Evolutionary conservation across 2,797 vertebrate genomes (phyloP), one percentile per base, ranked within the genome.

Genomic region (Podarcis lilfordi): DNA sequence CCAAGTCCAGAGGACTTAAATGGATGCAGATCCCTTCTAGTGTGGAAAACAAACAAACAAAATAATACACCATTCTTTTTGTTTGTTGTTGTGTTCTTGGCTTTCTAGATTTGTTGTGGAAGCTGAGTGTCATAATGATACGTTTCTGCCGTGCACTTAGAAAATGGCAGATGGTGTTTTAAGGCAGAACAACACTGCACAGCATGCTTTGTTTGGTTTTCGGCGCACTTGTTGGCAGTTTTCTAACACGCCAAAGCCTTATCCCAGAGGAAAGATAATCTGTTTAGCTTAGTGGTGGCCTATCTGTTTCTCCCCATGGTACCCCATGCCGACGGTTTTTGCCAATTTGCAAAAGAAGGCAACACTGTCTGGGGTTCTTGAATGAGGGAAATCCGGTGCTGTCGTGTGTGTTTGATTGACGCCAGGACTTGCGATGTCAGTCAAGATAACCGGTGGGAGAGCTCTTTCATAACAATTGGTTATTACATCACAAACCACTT

Each of bases 191-290:
- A 71, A 68, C 72, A 89, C 93, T 85, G 92, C 86, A 91, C 17
- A 93, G 87, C 91, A 89, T 0, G 0, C 94, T 23, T 81, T 82
- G 93, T 92, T 89, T 93, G 78, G 91, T 91, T 89, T 88, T 79
- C 66, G 89, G 82, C 72, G 80, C 88, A 89, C 25, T 91, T 91
- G 88, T 91, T 92, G 92, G 91, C 91, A 92, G 90, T 61, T 55
- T 90, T 80, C 88, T 86, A 88, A 86, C 0, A 0, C 82, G 90
- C 94, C 74, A 88, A 92, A 91, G 59, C 89, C 91, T 91, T 86
- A 87, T 91, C 86, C 92, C 90, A 88, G 59, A 89, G 72, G 75
- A 69, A 64, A 90, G 85, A 85, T 86, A 90, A 88, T 91, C 89
- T 92, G 82, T 89, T 86, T 69, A 71, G n/a, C 23, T 85, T 76